Evolutionary conservation across 1,140 invertebrate species (phyloP), one percentile per base, ranked within the genome.

Genomic region (Odontomachus brunneus): DNA sequence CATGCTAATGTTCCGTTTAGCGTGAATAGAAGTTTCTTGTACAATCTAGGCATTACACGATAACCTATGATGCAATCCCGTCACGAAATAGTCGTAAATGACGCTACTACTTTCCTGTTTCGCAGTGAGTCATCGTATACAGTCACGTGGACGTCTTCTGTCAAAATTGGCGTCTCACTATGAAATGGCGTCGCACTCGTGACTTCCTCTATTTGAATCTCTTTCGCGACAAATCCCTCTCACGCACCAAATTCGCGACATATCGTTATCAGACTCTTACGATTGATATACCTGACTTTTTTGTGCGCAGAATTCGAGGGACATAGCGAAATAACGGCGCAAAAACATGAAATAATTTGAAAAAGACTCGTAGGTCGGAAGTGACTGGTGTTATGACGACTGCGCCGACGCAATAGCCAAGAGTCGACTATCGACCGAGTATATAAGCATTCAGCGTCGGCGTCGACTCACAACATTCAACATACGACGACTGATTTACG

Each of bases 81-180:
- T 76, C 17, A 29, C 19, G 12, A 5, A 78, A 78, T 3, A 5
- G 1, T 51, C 12, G n/a, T 7, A 72, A 33, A 29, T n/a, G 24
- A 48, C 11, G 2, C 11, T 55, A 4, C 59, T n/a, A 55, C 17
- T 48, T 11, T 5, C 29, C 22, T 19, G 44, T 24, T 74, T 63
- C 62, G 19, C 38, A 44, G 9, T 90, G 82, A 88, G 65, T 89
- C 84, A 89, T 88, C 78, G 17, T 59, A 24, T 67, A 59, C 29
- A n/a, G 26, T 67, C 87, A 90, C 85, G 82, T 88, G 85, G 55
- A 12, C 7, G 11, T 3, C 14, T 22, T n/a, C 49, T 59, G 59
- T 88, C 86, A 71, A 90, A 91, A 86, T 74, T 66, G 22, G 71
- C 90, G 38, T 87, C 44, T 91, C 90, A 91, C 85, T 87, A 82